Conservation (phyloP, 2,797 vertebrate species). For the Myotis myotis region DNA sequence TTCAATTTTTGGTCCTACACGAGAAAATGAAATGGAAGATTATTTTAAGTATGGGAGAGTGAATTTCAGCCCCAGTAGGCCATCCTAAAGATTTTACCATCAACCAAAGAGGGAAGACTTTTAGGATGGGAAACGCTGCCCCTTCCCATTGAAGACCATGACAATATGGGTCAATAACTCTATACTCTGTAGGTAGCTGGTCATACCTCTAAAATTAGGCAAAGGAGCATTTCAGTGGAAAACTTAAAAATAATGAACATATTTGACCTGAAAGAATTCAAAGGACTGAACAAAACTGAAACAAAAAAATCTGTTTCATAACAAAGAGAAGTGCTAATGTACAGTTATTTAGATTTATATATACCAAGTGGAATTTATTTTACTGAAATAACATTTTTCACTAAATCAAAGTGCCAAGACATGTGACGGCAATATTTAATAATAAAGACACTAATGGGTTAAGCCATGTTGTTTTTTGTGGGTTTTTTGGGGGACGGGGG, state of each 20-base stretch:
- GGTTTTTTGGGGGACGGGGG: background rate
- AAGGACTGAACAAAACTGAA: background rate
- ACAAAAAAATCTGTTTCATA: background rate
- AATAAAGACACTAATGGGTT: conserved; percentile 66
- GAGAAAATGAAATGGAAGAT: background rate
- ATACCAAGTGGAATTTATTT: conserved; percentile 46
- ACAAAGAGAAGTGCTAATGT: background rate
- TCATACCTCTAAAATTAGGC: background rate
- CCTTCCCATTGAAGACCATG: background rate
- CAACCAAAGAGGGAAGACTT: background rate
- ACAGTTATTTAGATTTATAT: conserved; percentile 28
- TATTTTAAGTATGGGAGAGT: conserved; percentile 34
- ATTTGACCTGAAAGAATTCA: conserved; percentile 47
- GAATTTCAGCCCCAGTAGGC: background rate
- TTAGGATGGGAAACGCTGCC: background rate
- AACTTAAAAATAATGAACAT: conserved; percentile 22
- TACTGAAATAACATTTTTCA: conserved; percentile 16
- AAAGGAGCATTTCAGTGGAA: conserved; percentile 31
- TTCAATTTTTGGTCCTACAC: background rate
- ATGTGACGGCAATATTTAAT: conserved; percentile 9
- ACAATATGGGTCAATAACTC: background rate
- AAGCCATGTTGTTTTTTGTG: conserved; percentile 27
- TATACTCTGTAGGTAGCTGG: background rate
- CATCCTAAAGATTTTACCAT: background rate
- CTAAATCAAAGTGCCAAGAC: conserved; percentile 27